Percentiles rank a stretch among this genome's conserved stretches.
Conservation (phyloP, 1,140 invertebrate genomes). For the Orchestia grillus region DNA sequence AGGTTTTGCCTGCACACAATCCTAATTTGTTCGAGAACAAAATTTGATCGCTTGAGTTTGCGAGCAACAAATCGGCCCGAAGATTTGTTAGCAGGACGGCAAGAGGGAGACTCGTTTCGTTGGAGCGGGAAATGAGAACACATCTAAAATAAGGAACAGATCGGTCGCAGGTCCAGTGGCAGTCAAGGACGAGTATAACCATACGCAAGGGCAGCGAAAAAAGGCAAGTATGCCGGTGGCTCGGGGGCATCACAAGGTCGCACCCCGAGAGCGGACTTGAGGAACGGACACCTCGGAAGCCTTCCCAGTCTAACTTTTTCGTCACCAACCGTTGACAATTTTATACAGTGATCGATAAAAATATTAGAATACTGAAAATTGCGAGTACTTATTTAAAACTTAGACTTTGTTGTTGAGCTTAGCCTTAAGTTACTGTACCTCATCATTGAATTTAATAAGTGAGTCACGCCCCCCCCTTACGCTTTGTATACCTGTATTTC, state of each 20-base stretch:
- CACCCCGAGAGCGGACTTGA: neutral
- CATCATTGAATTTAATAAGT: neutral
- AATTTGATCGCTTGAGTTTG: neutral
- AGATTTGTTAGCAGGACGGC: neutral
- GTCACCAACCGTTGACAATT: no score
- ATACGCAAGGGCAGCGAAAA: conserved; percentile 47
- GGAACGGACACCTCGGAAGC: neutral
- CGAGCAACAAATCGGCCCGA: neutral
- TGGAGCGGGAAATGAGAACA: conserved; percentile 19
- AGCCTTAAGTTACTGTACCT: neutral
- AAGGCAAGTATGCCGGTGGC: neutral
- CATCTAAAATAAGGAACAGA: conserved; percentile 27
- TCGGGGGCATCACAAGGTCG: conserved; percentile 32
- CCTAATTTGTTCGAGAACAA: neutral
- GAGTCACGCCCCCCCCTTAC: neutral
- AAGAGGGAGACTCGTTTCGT: neutral
- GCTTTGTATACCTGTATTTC: neutral
- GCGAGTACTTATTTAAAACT: no score
- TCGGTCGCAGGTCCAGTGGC: conserved; percentile 33
- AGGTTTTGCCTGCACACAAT: neutral
- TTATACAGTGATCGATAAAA: no score
- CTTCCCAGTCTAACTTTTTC: no score
- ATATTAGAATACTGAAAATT: no score
- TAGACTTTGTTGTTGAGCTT: neutral
- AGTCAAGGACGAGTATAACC: conserved; percentile 34